Base-by-base conservation (phyloP, 2,888 invertebrate species). In the Toxonevra muliebris region DNA sequence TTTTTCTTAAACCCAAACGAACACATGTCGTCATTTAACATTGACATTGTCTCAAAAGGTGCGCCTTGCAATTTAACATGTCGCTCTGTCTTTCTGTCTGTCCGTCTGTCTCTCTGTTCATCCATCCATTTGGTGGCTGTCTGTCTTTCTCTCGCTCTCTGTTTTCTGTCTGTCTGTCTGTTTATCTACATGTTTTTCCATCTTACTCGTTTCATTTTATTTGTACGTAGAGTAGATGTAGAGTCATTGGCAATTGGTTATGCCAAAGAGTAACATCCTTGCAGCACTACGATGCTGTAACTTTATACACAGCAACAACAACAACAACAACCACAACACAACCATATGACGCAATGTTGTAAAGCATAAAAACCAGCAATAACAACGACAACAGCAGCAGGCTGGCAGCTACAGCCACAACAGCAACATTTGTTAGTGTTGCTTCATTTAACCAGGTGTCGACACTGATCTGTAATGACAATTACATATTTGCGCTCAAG, bases 371-470 rank as follows among this genome's bases (percentile, higher is more conserved):
- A 66, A 66, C 69, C 74, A 71, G 72, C 58, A 69, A 61, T 61
- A 61, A 69, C 20, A 64, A 64, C 67, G 66, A 42, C 61, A 52
- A 50, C 20, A 52, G 60, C 61, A 69, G 17, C 30, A 30, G 7
- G 2, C 30, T 4, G 30, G 30, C 30, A 30, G 30, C 30, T 15
- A 45, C 53, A 61, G 59, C 58, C 57, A 66, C 65, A 66, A 70
- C 69, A 74, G 68, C 74, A 72, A 70, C 71, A 70, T 74, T 73
- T 74, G 79, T 74, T 74, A 70, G 72, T 74, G 77, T 73, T 80
- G 79, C 78, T 77, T 76, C 80, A 80, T 75, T 82, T 78, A 81
- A 79, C 81, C 81, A 83, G 83, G 82, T 81, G 81, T 80, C 80
- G 81, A 80, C 75, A 75, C 77, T 81, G 81, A 81, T 81, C 78